phyloP scores from a whole-genome alignment of 2,113 vertebrate species.

The Catharus bicknelli region DNA sequence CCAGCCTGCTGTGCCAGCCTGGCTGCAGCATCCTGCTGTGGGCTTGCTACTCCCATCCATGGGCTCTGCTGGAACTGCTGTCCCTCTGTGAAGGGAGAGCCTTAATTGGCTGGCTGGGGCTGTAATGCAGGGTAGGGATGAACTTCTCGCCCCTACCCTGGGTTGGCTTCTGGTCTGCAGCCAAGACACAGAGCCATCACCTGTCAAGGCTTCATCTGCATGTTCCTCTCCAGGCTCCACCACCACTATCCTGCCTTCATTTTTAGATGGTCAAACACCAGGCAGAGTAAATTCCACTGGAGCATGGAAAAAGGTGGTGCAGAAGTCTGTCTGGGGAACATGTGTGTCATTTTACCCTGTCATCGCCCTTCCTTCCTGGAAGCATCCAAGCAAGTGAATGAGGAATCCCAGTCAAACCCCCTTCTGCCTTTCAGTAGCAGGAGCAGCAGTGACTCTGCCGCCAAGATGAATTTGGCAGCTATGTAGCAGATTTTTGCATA shows the following conservation, averaged over 20 bases:
- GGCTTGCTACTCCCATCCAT: fast-evolving
- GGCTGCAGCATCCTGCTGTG: not conserved
- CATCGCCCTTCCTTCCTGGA: not conserved
- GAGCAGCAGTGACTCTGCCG: not conserved
- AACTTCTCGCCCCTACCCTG: not conserved
- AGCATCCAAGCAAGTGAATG: not conserved
- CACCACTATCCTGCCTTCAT: not conserved
- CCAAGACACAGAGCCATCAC: fast-evolving
- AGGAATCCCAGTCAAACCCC: not conserved
- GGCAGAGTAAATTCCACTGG: not conserved
- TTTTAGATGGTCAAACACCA: fast-evolving
- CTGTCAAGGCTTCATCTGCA: not conserved
- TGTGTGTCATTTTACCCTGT: not conserved
- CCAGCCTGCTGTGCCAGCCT: not conserved
- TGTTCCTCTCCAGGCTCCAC: not conserved
- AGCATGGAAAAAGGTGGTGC: not conserved
- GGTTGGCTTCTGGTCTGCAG: not conserved
- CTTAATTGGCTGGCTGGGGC: not conserved
- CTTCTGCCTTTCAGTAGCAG: not conserved
- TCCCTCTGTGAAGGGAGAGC: fast-evolving
- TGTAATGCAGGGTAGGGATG: not conserved
- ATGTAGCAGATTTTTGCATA: not conserved
- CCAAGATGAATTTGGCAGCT: not conserved
- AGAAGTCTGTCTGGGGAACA: not conserved
- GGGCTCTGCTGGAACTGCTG: fast-evolving